Base-by-base conservation (phyloP, 2,888 invertebrate species). In the Orchestes rusci region DNA sequence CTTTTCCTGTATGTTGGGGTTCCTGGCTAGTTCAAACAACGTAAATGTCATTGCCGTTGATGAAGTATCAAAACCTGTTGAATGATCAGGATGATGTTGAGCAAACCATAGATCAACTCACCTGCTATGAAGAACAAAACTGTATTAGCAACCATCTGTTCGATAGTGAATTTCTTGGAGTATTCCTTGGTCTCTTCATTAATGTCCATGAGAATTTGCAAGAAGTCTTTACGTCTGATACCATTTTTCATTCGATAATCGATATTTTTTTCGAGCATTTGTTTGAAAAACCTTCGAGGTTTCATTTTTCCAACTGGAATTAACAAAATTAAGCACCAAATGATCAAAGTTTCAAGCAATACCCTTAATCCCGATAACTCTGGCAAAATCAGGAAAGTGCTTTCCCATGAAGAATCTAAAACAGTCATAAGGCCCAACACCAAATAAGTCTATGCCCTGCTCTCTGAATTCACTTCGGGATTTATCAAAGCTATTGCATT, bases 401-500 rank as follows among this genome's bases (percentile, higher is more conserved):
- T 19, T 33, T 16, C n/a, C 29, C 4, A 44, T 10, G 13, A 44
- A 4, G 4, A 20, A 3, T 15, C 16, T 43, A 13, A 36, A 16
- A 10, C 4, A 3, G 10, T 10, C 2, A 18, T 5, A 7, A 18
- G 13, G 28, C n/a, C 5, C 16, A 5, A 5, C 5, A 7, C 2
- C 13, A 20, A 50, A 48, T 5, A 50, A 7, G 3, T 47, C 50
- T 27, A 53, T 51, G n/a, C 63, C 65, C 59, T 66, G 63, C 20
- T 56, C 40, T 20, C 62, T 53, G 52, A 70, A 67, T 29, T 64
- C 60, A 5, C 62, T 58, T 16, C 65, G 34, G 8, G 59, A 52
- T 56, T 73, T 66, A 34, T 68, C 67, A 39, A 77, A 72, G 27
- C 73, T 71, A 54, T 77, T 73, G 51, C 73, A 73, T 45, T 76